Base-by-base conservation (phyloP, 2,888 invertebrate species). In the Drosophila barbarae region DNA sequence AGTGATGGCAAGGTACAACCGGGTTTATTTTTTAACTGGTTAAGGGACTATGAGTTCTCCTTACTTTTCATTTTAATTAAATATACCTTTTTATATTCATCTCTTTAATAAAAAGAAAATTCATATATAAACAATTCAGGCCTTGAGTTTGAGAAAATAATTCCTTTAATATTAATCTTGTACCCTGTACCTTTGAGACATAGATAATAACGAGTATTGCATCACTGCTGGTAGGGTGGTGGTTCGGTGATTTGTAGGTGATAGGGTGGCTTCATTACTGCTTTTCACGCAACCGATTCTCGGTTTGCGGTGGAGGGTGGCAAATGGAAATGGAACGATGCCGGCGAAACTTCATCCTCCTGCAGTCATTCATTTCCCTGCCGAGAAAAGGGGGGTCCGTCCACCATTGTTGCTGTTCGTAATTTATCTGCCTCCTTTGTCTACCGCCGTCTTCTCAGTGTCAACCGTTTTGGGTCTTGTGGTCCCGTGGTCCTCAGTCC, bases 381-480 rank as follows among this genome's bases (percentile, higher is more conserved):
- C 18, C 35, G 15, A 35, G 44, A 28, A 32, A 4, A 8, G 5
- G 41, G 23, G 34, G 30, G 18, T 18, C 58, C 49, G 65, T 68
- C 68, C 66, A 64, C 71, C 73, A 75, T 73, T 69, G 64, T 50
- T 42, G 61, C 59, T 26, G 49, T 47, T 53, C 58, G 71, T 72
- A 61, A 71, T 72, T 72, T 71, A 72, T 72, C 72, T 71, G 58
- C 53, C 53, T 68, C 73, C 69, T 59, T 77, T 69, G 72, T 77
- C 74, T 74, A 55, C 56, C 54, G 64, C 54, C 59, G 54, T 52
- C 69, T 54, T 72, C 54, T 54, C 41, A 50, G 58, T 73, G 66
- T 67, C 66, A 61, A 57, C 38, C 63, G 66, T 49, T 67, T 35
- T 52, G 46, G 47, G 51, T 10, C 52, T 36, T 38, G 68, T 44